Evolutionary conservation across 2,113 vertebrate genomes (phyloP).

Genomic region (Cyanoderma ruficeps): DNA sequence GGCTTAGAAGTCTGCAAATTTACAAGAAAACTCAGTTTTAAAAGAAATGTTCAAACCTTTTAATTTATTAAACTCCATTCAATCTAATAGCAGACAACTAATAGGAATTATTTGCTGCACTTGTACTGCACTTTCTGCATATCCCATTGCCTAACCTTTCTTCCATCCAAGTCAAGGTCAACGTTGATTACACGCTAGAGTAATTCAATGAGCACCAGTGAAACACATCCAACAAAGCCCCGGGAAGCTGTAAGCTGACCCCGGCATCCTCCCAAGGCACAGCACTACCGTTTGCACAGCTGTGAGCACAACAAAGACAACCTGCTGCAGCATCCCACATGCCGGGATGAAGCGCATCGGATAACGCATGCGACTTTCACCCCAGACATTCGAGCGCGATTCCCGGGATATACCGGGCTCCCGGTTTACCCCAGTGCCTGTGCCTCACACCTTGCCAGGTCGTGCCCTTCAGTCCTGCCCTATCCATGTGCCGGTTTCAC

Average conservation of each 20-base stretch:
- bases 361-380: accelerated
- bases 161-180: constrained; percentile 41
- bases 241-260: not conserved
- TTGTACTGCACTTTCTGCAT: not conserved
- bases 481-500: accelerated
- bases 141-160: not conserved
- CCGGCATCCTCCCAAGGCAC: not conserved
- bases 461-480: not conserved
- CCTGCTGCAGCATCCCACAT: constrained; percentile 22
- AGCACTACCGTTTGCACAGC: not conserved
- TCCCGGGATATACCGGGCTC: not conserved
- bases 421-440: accelerated
- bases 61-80: not conserved
- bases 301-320: not conserved
- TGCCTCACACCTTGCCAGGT: not conserved
- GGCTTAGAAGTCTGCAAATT: not conserved
- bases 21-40: not conserved
- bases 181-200: not conserved
- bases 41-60: not conserved
- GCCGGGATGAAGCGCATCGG: not conserved
- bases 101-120: not conserved
- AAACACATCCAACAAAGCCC: not conserved
- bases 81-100: not conserved
- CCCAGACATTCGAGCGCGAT: accelerated
- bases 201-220: not conserved